Conservation (phyloP, 2,888 invertebrate genomes). For the Blera fallax region DNA sequence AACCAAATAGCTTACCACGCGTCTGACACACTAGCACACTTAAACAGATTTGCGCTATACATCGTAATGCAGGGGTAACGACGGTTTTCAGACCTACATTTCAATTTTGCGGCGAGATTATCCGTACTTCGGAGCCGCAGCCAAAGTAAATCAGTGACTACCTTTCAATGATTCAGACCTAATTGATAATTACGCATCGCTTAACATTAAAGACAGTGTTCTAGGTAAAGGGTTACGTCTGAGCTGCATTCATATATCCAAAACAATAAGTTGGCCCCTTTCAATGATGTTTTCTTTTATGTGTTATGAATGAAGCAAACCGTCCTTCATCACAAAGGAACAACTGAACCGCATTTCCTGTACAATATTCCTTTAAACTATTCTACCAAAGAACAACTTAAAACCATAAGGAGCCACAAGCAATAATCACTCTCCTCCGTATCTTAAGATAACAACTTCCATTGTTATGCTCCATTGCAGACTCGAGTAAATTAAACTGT, state of each 20-base stretch:
- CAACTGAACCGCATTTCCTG: background rate
- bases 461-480: conserved; percentile 28
- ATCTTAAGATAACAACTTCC: conserved; percentile 29
- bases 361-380: background rate
- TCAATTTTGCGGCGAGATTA: too few species aligned
- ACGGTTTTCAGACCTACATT: too few species aligned
- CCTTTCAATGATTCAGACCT: too few species aligned
- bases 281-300: background rate
- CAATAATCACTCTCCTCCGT: background rate
- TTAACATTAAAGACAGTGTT: background rate
- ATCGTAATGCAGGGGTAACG: too few species aligned
- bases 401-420: conserved; percentile 7
- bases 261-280: background rate
- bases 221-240: too few species aligned
- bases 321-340: background rate
- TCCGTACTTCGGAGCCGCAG: too few species aligned
- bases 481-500: conserved; percentile 59
- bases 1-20: too few species aligned
- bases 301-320: background rate
- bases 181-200: background rate
- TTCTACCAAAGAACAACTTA: background rate
- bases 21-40: too few species aligned
- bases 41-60: too few species aligned
- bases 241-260: background rate
- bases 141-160: too few species aligned